These are phyloP conservation scores for Centrocercus urophasianus DNA, from an alignment of 2,113 vertebrate species.

Conservation along the genomic window DNA sequence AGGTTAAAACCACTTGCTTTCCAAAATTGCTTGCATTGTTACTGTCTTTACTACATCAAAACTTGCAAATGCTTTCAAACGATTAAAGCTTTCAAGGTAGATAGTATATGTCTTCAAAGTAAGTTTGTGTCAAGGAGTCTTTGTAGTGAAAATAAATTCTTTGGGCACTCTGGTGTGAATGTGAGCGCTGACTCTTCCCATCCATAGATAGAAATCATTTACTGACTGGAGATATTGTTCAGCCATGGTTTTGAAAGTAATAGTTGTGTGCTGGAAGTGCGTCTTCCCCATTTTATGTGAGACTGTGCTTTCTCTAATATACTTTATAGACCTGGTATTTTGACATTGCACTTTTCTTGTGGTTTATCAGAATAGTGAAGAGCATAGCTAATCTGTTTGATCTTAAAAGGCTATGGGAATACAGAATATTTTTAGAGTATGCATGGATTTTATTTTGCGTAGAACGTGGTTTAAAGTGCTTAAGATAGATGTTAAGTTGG, in stretches of 20 bases:
- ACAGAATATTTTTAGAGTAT: not conserved
- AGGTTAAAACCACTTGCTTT: not conserved
- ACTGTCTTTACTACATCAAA: not conserved
- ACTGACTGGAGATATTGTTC: not conserved
- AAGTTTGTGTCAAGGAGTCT: not conserved
- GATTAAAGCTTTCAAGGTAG: conserved; percentile 17
- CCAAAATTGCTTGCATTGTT: not conserved
- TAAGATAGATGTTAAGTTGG: not conserved
- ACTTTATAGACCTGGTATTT: not conserved
- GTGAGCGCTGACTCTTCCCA: not conserved
- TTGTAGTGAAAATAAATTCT: conserved; percentile 24
- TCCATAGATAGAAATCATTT: not conserved
- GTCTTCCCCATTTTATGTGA: not conserved
- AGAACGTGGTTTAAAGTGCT: not conserved
- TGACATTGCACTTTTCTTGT: not conserved
- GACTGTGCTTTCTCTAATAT: not conserved
- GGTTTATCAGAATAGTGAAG: not conserved
- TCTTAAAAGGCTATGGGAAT: not conserved
- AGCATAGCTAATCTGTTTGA: not conserved
- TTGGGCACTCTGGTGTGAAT: not conserved
- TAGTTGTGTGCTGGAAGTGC: not conserved
- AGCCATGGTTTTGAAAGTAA: not conserved
- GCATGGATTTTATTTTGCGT: not conserved
- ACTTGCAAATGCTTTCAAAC: conserved; percentile 20
- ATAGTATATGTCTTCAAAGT: conserved; percentile 18